Evolutionary conservation across 2,888 invertebrate genomes (phyloP), one percentile per base, ranked within the genome.

Genomic region (Nemotelus pantherinus): DNA sequence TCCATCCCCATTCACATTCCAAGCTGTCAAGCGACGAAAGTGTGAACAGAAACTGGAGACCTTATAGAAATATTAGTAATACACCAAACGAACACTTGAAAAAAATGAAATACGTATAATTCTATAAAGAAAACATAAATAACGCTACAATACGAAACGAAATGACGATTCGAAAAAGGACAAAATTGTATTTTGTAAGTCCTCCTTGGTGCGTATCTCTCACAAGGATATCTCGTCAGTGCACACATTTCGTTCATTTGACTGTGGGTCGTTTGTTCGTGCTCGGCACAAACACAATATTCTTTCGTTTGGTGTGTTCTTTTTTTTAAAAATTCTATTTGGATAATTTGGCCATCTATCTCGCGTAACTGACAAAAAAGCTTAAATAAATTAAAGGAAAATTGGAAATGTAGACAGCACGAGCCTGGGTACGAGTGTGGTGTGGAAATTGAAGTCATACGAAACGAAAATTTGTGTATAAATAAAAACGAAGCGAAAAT

Each of bases 331-430:
- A 79, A 79, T 79, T 79, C 79, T 79, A 79, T 79, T 79, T 79
- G 79, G 79, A 79, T 79, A 79, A 79, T 79, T 79, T 77, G 79
- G 78, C 79, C 79, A 79, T 79, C 78, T 77, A 79, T 79, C 79
- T 79, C 78, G 47, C 48, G 53, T 76, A 39, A 76, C 71, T 79
- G 79, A 79, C 79, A 79, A 79, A 79, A 77, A 77, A 77, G 70
- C 77, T 70, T 77, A 77, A 77, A 77, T 77, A 77, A 77, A 77
- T 77, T 77, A 77, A 70, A 77, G 64, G 67, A 76, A 76, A 76
- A 76, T 74, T 74, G 60, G 74, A 74, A 74, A 74, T 74, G 60
- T 48, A 72, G 60, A 72, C 60, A 72, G 25, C 25, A 25, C 25
- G 25, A 25, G 25, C 25, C 25, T 25, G 25, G 25, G 25, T 25